phyloP scores from a whole-genome alignment of 2,888 invertebrate genomes.

The Patella depressa region DNA sequence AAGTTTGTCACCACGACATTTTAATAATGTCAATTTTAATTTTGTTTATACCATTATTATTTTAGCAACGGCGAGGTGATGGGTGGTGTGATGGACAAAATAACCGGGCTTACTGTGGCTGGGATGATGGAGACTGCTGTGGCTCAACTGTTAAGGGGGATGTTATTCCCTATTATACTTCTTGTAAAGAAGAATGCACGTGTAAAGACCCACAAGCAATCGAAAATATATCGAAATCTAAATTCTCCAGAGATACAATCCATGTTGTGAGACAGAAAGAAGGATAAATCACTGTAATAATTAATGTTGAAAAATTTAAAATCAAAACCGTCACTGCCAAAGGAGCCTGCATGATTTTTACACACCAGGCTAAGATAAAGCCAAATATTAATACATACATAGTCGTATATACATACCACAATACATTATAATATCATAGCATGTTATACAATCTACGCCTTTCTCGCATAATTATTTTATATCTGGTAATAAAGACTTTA shows the following conservation, averaged over 20 bases:
- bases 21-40: no score
- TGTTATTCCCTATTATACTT: constrained; percentile 44
- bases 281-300: neutral
- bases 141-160: constrained; percentile 51
- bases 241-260: constrained; percentile 9
- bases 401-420: no score
- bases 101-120: constrained; percentile 57
- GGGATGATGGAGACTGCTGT: constrained; percentile 67
- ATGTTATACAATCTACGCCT: no score
- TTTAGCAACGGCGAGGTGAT: constrained; percentile 53
- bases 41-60: constrained; percentile 3
- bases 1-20: no score
- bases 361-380: neutral
- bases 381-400: no score
- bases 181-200: constrained; percentile 47
- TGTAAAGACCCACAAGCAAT: constrained; percentile 58
- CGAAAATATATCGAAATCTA: constrained; percentile 45
- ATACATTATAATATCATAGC: no score
- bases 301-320: neutral
- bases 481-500: no score
- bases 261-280: neutral
- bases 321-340: neutral
- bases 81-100: constrained; percentile 60
- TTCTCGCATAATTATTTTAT: no score
- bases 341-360: no score